Evolutionary conservation across 2,113 vertebrate genomes (phyloP).

Genomic region (Lophius piscatorius): DNA sequence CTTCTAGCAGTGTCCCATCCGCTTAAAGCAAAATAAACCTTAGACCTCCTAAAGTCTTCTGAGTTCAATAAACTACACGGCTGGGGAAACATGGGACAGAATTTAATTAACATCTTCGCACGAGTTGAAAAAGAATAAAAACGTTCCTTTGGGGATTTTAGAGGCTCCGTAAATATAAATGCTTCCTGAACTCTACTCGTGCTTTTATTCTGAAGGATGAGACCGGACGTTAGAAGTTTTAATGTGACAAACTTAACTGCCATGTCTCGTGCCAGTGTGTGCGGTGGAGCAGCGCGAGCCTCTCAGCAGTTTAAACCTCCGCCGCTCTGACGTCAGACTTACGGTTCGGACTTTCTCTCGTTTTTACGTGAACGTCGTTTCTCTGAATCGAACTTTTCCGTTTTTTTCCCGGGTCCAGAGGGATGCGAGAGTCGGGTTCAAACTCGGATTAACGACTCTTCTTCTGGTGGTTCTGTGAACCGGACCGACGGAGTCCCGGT

Average conservation of each 20-base stretch:
- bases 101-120: no score
- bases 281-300: constrained; percentile 18
- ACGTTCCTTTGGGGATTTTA: neutral
- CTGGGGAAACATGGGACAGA: no score
- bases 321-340: neutral
- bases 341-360: neutral
- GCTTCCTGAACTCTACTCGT: neutral
- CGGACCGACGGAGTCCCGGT: constrained; percentile 1
- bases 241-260: neutral
- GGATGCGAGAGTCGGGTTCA: constrained; percentile 1
- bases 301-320: constrained; percentile 27
- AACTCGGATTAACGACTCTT: neutral
- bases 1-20: no score
- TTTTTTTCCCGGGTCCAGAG: neutral
- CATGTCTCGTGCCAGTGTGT: neutral
- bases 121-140: no score
- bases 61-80: no score
- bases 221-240: neutral
- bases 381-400: neutral
- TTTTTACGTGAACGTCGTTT: neutral
- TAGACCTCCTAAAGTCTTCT: no score
- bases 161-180: neutral
- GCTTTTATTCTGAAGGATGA: constrained; percentile 22
- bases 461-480: neutral
- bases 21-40: no score